Evolutionary conservation across 2,888 invertebrate genomes (phyloP).

Genomic region (Carpatolechia fugitivella): DNA sequence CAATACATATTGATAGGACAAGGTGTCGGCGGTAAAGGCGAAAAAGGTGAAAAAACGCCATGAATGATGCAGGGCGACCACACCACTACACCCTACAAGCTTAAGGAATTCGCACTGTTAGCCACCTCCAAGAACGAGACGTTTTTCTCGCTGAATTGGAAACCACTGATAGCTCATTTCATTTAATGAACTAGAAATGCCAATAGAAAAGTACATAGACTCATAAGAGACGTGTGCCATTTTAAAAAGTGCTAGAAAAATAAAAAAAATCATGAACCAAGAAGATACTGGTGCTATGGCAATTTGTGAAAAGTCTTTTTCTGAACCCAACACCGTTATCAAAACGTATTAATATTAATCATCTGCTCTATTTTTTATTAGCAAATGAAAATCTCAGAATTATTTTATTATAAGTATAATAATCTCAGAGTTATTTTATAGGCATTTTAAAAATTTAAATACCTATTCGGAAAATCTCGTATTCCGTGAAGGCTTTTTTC

Average conservation of each 20-base stretch:
- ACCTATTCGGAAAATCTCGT: conserved; percentile 3
- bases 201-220: not conserved
- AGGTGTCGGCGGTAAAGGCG: conserved; percentile 72
- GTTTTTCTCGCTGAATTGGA: conserved; percentile 61
- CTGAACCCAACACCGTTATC: too few species aligned
- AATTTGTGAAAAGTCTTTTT: too few species aligned
- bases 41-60: conserved; percentile 73
- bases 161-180: conserved; percentile 70
- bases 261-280: too few species aligned
- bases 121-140: conserved; percentile 52
- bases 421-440: too few species aligned
- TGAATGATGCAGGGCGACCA: conserved; percentile 76
- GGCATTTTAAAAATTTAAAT: not conserved
- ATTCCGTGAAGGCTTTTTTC: conserved; percentile 32
- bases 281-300: too few species aligned
- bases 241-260: too few species aligned
- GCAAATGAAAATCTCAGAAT: too few species aligned
- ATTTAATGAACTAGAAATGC: conserved; percentile 54
- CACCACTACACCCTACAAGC: conserved; percentile 60
- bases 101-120: conserved; percentile 70
- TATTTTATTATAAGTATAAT: too few species aligned
- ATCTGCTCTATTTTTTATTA: too few species aligned
- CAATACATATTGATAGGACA: conserved; percentile 72
- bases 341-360: too few species aligned
- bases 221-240: too few species aligned